A percentile compares a stretch with the other conserved stretches of the same genome.
phyloP scores from a whole-genome alignment of 92 coral and sea anemone genomes.

The Zoanthus sociatus region DNA sequence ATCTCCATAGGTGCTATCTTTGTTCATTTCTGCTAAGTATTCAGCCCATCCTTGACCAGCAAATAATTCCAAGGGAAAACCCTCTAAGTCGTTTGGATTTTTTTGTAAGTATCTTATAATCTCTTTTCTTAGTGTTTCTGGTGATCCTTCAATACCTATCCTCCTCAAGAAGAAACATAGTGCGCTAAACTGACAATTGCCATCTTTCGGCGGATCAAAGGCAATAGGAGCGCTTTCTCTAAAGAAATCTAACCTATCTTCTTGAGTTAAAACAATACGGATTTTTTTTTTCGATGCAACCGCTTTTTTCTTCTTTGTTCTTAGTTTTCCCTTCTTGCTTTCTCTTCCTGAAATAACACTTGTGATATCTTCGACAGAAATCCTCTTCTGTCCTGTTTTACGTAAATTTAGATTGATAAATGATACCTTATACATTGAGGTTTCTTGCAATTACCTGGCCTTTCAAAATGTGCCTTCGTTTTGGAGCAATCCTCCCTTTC shows the following conservation, averaged over 20 bases:
- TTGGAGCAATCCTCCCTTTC: conserved; percentile 45
- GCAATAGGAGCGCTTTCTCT: conserved; percentile 2
- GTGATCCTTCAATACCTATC: conserved; percentile 37
- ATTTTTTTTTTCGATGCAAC: conserved; percentile 22
- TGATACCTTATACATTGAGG: conserved; percentile 47
- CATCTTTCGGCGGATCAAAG: conserved; percentile 30
- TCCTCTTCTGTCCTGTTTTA: conserved; percentile 44
- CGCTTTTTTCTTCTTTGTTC: conserved; percentile 10
- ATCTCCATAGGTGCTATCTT: conserved; percentile 53
- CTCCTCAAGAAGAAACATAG: conserved; percentile 42
- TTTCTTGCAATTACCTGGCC: conserved; percentile 52
- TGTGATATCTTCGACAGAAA: conserved; percentile 56
- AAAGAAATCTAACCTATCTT: conserved; percentile 10
- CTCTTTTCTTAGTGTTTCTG: conserved; percentile 27
- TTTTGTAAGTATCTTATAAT: conserved; percentile 19
- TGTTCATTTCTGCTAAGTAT: conserved; percentile 32
- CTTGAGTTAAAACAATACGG: conserved; percentile 4
- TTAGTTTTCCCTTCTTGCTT: conserved; percentile 12
- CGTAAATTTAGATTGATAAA: conserved; percentile 37
- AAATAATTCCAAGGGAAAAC: conserved; percentile 43
- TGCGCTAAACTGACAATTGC: conserved; percentile 43
- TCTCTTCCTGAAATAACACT: conserved; percentile 26
- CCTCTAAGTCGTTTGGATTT: conserved; percentile 45
- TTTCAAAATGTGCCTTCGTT: conserved; percentile 53
- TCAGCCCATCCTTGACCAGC: conserved; percentile 25